Evolutionary conservation across 2,113 vertebrate genomes (phyloP).

Genomic region (Rhodinocichla rosea): DNA sequence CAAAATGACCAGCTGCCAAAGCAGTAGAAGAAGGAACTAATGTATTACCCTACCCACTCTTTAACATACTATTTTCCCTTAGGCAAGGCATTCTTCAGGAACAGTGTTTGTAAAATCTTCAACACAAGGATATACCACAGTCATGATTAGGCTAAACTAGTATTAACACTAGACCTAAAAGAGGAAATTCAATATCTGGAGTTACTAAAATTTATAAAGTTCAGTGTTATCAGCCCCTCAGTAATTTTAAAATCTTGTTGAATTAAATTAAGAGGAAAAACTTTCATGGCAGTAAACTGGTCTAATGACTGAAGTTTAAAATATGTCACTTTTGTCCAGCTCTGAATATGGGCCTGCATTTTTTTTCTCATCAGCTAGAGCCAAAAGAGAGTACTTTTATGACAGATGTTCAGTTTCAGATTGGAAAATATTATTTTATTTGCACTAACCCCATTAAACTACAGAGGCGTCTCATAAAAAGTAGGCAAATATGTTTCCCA

Average conservation of each 20-base stretch:
- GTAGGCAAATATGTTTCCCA: neutral
- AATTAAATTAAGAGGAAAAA: neutral
- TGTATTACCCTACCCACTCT: neutral
- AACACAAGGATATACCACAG: neutral
- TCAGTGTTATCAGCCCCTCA: neutral
- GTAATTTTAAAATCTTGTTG: neutral
- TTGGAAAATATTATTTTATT: neutral
- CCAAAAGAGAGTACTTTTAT: neutral
- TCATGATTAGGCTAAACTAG: neutral
- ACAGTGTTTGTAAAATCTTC: neutral
- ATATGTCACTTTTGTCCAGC: neutral
- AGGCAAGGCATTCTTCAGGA: neutral
- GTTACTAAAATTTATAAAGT: neutral
- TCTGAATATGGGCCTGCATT: neutral
- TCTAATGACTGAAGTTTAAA: neutral
- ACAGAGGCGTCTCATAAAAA: neutral
- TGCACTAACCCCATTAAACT: neutral
- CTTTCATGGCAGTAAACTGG: neutral
- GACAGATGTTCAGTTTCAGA: neutral
- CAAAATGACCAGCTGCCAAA: neutral
- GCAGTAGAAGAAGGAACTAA: neutral
- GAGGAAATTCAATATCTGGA: neutral
- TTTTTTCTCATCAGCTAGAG: neutral
- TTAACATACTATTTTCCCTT: neutral
- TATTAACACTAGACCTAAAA: neutral